Percentiles rank a stretch among this genome's conserved stretches.
Conservation (phyloP, 2,888 invertebrate genomes). For the Panzeria rudis region DNA sequence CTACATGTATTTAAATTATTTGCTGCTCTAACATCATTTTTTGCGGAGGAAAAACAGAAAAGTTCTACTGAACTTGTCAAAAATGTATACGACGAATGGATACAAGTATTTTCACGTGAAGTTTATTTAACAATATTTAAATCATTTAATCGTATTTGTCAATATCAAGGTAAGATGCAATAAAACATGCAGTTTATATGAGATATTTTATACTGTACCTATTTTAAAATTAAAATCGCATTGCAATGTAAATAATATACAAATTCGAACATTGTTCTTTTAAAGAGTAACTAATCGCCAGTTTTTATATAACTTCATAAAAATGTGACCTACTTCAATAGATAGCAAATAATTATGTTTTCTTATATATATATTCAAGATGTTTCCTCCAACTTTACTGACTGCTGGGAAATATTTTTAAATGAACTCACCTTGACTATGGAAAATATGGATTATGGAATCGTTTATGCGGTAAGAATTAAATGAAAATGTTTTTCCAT, state of each 20-base stretch:
- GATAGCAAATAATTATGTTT: not conserved
- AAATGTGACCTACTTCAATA: no score
- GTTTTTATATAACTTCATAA: no score
- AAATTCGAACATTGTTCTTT: no score
- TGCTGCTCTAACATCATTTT: slow-evolving; percentile 83
- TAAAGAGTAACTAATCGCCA: no score
- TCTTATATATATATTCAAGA: slow-evolving; percentile 46
- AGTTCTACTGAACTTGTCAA: slow-evolving; percentile 81
- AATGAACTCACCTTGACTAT: slow-evolving; percentile 77
- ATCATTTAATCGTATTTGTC: slow-evolving; percentile 77
- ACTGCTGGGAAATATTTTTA: slow-evolving; percentile 76
- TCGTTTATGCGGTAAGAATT: slow-evolving; percentile 74
- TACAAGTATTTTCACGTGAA: slow-evolving; percentile 89
- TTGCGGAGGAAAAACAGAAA: slow-evolving; percentile 81
- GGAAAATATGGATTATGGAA: slow-evolving; percentile 78
- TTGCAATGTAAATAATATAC: no score
- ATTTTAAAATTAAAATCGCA: no score
- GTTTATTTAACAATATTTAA: slow-evolving; percentile 83
- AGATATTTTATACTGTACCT: no score
- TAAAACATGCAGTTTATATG: no score
- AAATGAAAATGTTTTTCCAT: not conserved
- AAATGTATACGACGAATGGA: slow-evolving; percentile 87
- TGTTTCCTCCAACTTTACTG: slow-evolving; percentile 70
- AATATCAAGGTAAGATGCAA: slow-evolving; percentile 72
- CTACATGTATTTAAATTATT: slow-evolving; percentile 85